Conservation (phyloP, 2,797 vertebrate species). For the Enteromius paludinosus region DNA sequence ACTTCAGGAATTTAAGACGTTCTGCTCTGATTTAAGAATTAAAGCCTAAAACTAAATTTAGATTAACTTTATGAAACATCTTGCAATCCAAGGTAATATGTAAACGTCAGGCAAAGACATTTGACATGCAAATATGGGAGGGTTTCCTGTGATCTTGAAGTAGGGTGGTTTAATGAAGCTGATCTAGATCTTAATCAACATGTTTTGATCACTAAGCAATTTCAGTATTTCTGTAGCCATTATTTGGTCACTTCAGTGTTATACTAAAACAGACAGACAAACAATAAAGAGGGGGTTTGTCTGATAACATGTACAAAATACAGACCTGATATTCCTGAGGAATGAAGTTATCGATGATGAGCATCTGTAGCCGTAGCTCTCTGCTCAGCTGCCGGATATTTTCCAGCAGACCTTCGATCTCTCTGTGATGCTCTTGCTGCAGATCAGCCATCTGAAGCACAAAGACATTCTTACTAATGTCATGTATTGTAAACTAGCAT, state of each 20-base stretch:
- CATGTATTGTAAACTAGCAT: no score
- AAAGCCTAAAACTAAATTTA: background rate
- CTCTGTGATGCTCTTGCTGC: constrained; percentile 96
- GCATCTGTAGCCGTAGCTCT: constrained; percentile 96
- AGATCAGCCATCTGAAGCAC: constrained; percentile 92
- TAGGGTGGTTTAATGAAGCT: background rate
- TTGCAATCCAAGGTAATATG: background rate
- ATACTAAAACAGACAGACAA: background rate
- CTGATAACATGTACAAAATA: background rate
- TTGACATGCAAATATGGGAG: no score
- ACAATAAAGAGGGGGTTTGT: background rate
- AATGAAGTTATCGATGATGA: constrained; percentile 98
- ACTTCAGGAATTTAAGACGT: no score
- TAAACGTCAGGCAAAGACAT: background rate
- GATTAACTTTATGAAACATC: background rate
- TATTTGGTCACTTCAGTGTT: no score
- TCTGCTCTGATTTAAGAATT: no score
- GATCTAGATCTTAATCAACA: background rate
- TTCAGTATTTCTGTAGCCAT: background rate
- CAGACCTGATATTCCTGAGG: constrained; percentile 92
- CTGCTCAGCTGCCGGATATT: constrained; percentile 97
- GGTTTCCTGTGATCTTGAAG: background rate
- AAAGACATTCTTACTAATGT: background rate
- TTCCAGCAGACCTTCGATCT: constrained; percentile 95
- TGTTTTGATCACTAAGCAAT: background rate